Base-by-base conservation (phyloP, 2,888 invertebrate genomes). In the Acanthosepion pharaonis region DNA sequence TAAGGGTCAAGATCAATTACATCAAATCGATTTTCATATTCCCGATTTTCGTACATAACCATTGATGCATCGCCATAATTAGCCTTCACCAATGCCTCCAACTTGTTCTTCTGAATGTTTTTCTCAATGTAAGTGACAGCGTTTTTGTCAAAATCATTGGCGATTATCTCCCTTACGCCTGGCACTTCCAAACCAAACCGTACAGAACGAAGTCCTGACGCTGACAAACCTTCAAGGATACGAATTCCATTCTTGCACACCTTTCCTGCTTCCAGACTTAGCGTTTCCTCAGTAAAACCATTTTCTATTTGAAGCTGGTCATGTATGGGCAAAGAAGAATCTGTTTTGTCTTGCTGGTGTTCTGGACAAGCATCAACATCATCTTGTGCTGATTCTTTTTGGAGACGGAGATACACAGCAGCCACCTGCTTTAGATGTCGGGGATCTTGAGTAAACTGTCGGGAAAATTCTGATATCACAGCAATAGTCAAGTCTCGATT, bases 1-100 rank as follows among this genome's bases (percentile, higher is more conserved):
- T 99, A 99, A 0, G 99, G 99, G 98, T 99, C 99, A 95, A 99
- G 97, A 97, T 99, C 99, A 94, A 99, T 98, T 0, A 98, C 99
- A 96, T 99, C 98, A 97, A 99, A 99, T 91, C 98, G 98, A 94
- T 98, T 98, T 4, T 97, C 97, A 49, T 98, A 97, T 48, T 98
- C 98, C 94, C 98, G 98, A 96, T 98, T 98, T 96, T 96, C 96
- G 94, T 97, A 96, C 97, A 97, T 97, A 20, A 97, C 95, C 96
- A 97, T 96, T 0, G 97, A 98, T 93, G 99, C 99, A 98, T 99
- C 99, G 96, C 98, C 98, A 97, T 98, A 98, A 96, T 98, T 98
- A 0, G 99, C 98, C 91, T 98, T 98, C 93, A 99, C 98, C 42
- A 99, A 96, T 96, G 98, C 97, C 53, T 98, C 98, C 0, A 99